phyloP scores from a whole-genome alignment of 1,140 invertebrate species.

The Marisa cornuarietis region DNA sequence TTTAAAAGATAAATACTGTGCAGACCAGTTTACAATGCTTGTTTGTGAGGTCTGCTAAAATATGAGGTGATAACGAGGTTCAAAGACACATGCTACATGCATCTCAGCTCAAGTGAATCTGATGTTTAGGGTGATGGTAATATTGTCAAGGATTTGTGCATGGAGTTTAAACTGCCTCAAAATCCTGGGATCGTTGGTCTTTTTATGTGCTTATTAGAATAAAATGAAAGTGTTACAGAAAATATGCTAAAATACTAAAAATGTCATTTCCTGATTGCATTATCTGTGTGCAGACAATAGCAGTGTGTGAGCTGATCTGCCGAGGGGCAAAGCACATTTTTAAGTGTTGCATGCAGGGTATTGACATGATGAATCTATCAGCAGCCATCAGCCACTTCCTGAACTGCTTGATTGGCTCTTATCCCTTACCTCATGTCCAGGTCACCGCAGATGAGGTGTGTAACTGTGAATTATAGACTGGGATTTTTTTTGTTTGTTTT shows the following conservation, averaged over 20 bases:
- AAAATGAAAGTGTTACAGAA: not conserved
- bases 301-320: slow-evolving; percentile 85
- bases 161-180: too few species aligned
- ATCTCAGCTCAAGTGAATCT: too few species aligned
- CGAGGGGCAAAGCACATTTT: slow-evolving; percentile 94
- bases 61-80: too few species aligned
- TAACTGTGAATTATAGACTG: too few species aligned
- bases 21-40: too few species aligned
- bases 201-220: not conserved
- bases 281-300: slow-evolving; percentile 78
- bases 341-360: slow-evolving; percentile 87
- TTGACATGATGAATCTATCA: slow-evolving; percentile 88
- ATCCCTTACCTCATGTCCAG: slow-evolving; percentile 55
- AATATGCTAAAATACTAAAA: not conserved
- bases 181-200: too few species aligned
- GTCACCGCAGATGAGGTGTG: slow-evolving; percentile 74
- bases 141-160: too few species aligned
- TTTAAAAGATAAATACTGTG: too few species aligned
- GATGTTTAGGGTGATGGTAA: too few species aligned
- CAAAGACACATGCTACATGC: too few species aligned
- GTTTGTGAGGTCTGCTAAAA: too few species aligned
- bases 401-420: slow-evolving; percentile 83
- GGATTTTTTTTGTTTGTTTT: too few species aligned
- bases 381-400: slow-evolving; percentile 92
- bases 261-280: not conserved